Conservation (phyloP, 2,113 vertebrate species). For the Ciconia boyciana region DNA sequence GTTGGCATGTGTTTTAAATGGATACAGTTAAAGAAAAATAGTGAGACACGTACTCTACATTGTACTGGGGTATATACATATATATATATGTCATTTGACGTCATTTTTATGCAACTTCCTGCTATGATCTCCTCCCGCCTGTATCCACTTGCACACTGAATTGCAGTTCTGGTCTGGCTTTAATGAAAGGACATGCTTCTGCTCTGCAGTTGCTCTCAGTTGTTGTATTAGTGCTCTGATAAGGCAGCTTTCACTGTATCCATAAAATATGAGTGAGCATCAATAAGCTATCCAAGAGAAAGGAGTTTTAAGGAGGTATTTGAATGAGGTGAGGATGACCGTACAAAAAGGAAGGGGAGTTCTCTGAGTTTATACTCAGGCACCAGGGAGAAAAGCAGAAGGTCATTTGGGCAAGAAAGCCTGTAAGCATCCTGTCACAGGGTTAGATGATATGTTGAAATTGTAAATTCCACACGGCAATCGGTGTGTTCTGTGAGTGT, state of each 20-base stretch:
- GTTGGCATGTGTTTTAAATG: neutral
- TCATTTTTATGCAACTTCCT: neutral
- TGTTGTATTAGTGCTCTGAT: neutral
- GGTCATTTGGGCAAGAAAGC: neutral
- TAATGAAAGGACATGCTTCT: neutral
- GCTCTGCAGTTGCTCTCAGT: neutral
- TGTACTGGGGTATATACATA: neutral
- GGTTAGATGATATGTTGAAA: neutral
- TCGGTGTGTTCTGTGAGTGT: neutral
- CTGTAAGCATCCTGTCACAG: neutral
- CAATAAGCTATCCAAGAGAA: neutral
- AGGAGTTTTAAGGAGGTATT: constrained; percentile 27
- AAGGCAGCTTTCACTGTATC: neutral
- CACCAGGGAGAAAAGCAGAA: neutral
- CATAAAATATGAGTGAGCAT: neutral
- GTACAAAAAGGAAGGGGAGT: neutral
- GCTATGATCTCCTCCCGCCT: neutral
- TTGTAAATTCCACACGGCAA: neutral
- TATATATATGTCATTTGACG: neutral
- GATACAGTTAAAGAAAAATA: neutral
- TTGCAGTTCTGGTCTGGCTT: neutral
- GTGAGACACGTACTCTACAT: neutral
- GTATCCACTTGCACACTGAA: neutral
- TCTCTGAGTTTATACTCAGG: neutral
- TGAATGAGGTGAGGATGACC: neutral